Evolutionary conservation across 1,140 invertebrate species (phyloP).

Genomic region (Pseudachorutes palmiensis): DNA sequence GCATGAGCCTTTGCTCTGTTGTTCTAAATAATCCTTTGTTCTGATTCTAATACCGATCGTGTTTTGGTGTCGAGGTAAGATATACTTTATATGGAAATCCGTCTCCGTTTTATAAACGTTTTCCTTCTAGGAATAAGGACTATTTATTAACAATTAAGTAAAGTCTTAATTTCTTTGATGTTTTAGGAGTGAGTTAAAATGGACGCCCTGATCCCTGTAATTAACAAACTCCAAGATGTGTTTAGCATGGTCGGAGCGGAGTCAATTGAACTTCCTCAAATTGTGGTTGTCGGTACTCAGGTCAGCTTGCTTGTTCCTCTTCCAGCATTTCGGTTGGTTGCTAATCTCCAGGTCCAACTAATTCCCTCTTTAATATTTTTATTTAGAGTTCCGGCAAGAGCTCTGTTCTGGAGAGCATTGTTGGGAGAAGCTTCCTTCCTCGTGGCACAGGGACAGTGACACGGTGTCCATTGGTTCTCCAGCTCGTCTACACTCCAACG

Average conservation of each 20-base stretch:
- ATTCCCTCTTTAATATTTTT: background rate
- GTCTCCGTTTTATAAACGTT: too few relatives aligned
- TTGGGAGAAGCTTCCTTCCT: slow-evolving; percentile 95
- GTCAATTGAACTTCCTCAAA: slow-evolving; percentile 96
- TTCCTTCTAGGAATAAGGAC: too few relatives aligned
- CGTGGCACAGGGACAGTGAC: slow-evolving; percentile 96
- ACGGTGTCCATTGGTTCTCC: slow-evolving; percentile 83
- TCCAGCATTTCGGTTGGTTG: too few relatives aligned
- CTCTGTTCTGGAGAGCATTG: slow-evolving; percentile 96
- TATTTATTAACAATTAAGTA: too few relatives aligned
- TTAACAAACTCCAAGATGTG: slow-evolving; percentile 99
- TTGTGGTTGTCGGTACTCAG: slow-evolving; percentile 97
- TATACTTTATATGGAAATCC: too few relatives aligned
- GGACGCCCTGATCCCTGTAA: slow-evolving; percentile 98
- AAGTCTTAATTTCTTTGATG: background rate
- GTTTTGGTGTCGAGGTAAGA: too few relatives aligned
- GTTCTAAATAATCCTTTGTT: too few relatives aligned
- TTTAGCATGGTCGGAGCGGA: slow-evolving; percentile 98
- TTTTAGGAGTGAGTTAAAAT: slow-evolving; percentile 48
- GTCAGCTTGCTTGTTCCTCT: too few relatives aligned
- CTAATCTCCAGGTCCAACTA: too few relatives aligned
- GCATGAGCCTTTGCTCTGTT: too few relatives aligned
- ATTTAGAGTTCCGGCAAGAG: slow-evolving; percentile 96
- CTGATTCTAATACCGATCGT: too few relatives aligned
- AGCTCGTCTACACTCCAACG: slow-evolving; percentile 81